Evolutionary conservation across 1,140 invertebrate species (phyloP).

Genomic region (Sitobion miscanthi): DNA sequence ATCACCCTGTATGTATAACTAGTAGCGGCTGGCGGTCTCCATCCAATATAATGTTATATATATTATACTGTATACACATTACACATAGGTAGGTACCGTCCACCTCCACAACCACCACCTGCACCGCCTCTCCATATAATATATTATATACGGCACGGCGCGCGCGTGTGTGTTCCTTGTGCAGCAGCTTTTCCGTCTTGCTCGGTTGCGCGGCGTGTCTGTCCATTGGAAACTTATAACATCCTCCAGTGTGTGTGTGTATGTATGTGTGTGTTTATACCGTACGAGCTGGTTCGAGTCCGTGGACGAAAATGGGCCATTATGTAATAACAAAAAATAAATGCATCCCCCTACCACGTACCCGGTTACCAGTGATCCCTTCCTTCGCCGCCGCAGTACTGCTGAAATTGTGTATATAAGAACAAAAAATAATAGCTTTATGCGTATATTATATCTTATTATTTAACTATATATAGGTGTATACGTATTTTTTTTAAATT

Average conservation of each 20-base stretch:
- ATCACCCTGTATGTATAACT: neutral
- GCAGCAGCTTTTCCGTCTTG: constrained; percentile 41
- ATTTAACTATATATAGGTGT: neutral
- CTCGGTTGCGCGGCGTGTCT: constrained; percentile 46
- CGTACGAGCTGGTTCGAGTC: neutral
- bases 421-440: neutral
- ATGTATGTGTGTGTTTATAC: neutral
- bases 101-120: neutral
- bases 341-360: neutral
- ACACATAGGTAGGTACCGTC: neutral
- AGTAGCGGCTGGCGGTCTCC: neutral
- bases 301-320: neutral
- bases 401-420: neutral
- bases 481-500: constrained; percentile 3
- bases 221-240: constrained; percentile 53
- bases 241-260: neutral
- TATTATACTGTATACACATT: neutral
- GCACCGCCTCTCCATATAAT: neutral
- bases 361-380: neutral
- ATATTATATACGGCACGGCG: neutral
- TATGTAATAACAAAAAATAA: neutral
- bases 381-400: neutral
- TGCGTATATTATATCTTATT: neutral
- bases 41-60: neutral
- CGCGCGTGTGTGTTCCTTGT: neutral